Evolutionary conservation across 2,888 invertebrate species (phyloP).

Genomic region (Lasiommata megera): DNA sequence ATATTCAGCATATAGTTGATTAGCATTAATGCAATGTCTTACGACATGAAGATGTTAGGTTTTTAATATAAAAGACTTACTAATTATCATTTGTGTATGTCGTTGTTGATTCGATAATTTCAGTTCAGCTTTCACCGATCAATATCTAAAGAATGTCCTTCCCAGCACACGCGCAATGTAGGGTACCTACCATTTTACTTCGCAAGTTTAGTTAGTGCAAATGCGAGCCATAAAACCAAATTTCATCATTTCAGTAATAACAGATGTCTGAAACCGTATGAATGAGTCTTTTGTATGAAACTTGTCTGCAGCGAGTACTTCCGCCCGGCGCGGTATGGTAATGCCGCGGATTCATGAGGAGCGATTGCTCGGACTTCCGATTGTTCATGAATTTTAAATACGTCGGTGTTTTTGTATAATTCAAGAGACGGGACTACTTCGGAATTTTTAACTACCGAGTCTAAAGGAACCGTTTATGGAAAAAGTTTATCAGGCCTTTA

Average conservation of each 20-base stretch:
- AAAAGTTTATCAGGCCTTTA: conserved; percentile 23
- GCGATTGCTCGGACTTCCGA: conserved; percentile 30
- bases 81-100: too few relatives aligned
- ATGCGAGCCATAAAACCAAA: too few relatives aligned
- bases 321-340: conserved; percentile 32
- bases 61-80: too few relatives aligned
- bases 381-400: conserved; percentile 42
- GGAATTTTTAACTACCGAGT: conserved; percentile 26
- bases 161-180: too few relatives aligned
- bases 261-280: conserved; percentile 7
- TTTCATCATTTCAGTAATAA: neutral
- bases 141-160: too few relatives aligned
- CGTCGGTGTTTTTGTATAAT: conserved; percentile 33
- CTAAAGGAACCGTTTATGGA: conserved; percentile 19
- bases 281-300: conserved; percentile 11
- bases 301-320: conserved; percentile 18
- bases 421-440: conserved; percentile 26
- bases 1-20: too few relatives aligned
- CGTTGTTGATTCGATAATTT: too few relatives aligned
- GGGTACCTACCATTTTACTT: too few relatives aligned
- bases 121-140: too few relatives aligned
- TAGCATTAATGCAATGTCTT: too few relatives aligned
- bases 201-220: too few relatives aligned
- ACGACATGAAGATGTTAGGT: too few relatives aligned
- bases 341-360: conserved; percentile 31